phyloP scores from a whole-genome alignment of 2,113 vertebrate species.

The Megaceryle torquata region DNA sequence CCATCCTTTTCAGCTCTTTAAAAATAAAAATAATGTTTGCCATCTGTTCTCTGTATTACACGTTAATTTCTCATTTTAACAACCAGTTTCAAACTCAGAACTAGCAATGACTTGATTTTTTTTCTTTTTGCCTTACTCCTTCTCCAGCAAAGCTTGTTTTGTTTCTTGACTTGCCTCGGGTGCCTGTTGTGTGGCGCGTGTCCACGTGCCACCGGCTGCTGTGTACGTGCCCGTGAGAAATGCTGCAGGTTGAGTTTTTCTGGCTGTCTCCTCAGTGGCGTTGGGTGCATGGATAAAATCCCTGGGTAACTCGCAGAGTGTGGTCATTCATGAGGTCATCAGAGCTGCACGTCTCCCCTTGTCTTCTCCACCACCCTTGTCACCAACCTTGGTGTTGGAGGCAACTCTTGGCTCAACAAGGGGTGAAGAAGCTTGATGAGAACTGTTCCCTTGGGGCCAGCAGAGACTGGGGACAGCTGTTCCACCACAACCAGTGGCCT shows the following conservation, averaged over 20 bases:
- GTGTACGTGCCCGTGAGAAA: neutral
- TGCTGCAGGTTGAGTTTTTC: neutral
- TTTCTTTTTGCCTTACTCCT: neutral
- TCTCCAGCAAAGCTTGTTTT: neutral
- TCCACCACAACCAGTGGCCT: neutral
- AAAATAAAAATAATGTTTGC: neutral
- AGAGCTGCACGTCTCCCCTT: neutral
- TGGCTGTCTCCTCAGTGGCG: slow-evolving; percentile 56
- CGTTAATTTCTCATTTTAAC: neutral
- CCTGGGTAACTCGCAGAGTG: slow-evolving; percentile 69
- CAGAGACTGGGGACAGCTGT: neutral
- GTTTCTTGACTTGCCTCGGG: neutral
- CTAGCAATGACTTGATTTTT: neutral
- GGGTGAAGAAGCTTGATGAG: neutral
- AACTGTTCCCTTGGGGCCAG: neutral
- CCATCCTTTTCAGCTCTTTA: neutral
- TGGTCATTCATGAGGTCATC: slow-evolving; percentile 59
- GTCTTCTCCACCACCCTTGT: neutral
- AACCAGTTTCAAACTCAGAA: neutral
- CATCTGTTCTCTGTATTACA: neutral
- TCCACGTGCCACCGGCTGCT: neutral
- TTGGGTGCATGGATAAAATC: slow-evolving; percentile 40
- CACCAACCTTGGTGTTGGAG: neutral
- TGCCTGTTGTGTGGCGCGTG: neutral
- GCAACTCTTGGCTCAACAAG: neutral